Conservation (phyloP, 2,113 vertebrate genomes). For the Acinonyx jubatus region DNA sequence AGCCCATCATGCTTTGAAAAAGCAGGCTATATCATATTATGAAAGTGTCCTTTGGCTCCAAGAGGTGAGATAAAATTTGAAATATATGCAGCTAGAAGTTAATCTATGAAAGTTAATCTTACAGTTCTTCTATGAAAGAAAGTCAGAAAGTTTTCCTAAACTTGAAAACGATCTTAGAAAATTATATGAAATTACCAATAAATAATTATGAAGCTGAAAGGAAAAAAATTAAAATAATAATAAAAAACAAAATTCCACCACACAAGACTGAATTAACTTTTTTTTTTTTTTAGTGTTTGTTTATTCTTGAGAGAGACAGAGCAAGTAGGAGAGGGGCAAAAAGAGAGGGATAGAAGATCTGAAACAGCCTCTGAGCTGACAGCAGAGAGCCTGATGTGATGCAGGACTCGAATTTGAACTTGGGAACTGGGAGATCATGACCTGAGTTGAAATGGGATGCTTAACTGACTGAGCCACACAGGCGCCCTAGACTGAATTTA, state of each 20-base stretch:
- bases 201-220: background rate
- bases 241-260: background rate
- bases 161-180: background rate
- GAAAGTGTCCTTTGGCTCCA: background rate
- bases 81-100: background rate
- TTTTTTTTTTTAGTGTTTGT: no score
- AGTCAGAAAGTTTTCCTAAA: background rate
- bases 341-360: no score
- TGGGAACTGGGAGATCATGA: no score
- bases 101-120: background rate
- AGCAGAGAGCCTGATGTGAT: no score
- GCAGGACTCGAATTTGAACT: no score
- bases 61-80: background rate
- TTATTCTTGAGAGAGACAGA: no score
- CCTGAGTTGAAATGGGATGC: no score
- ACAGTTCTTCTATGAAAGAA: background rate
- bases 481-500: no score
- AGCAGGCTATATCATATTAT: background rate
- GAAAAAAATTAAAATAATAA: background rate
- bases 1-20: background rate
- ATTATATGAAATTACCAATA: background rate
- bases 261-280: background rate
- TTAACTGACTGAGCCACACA: no score
- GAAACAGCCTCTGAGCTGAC: no score
- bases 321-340: no score